These are phyloP conservation scores for Pangasianodon hypophthalmus DNA, from an alignment of 2,113 vertebrate species.

Conservation along the genomic window DNA sequence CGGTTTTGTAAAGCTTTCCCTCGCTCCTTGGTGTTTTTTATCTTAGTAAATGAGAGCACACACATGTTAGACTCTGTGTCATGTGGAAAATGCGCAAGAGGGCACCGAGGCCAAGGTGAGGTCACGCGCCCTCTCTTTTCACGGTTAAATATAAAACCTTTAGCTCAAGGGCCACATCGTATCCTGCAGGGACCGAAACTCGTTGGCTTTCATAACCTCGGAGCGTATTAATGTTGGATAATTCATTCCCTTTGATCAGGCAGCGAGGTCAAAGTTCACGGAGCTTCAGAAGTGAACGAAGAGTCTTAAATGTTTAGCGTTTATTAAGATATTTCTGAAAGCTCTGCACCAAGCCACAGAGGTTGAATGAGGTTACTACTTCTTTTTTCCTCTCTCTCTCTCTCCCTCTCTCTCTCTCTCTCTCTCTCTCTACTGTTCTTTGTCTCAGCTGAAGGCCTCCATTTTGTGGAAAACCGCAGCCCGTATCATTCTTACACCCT, in stretches of 20 bases:
- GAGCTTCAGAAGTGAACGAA: background rate
- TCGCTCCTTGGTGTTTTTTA: background rate
- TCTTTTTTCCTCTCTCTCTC: background rate
- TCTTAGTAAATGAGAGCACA: background rate
- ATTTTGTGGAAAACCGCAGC: constrained; percentile 58
- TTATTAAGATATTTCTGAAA: constrained; percentile 27
- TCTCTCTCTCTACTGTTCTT: constrained; percentile 46
- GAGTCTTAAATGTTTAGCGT: constrained; percentile 10
- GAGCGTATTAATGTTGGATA: constrained; percentile 14
- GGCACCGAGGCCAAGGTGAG: constrained; percentile 42
- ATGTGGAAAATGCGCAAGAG: constrained; percentile 33
- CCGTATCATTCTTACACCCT: constrained; percentile 55
- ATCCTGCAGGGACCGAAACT: constrained; percentile 21
- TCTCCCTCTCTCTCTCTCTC: background rate
- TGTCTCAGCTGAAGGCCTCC: constrained; percentile 53
- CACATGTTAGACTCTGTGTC: background rate
- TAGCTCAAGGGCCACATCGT: constrained; percentile 24
- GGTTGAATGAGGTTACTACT: constrained; percentile 37
- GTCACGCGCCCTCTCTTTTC: constrained; percentile 37
- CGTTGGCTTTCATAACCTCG: constrained; percentile 12
- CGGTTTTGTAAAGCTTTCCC: background rate
- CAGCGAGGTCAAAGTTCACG: constrained; percentile 39
- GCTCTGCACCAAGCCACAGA: constrained; percentile 34
- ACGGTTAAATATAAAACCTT: constrained; percentile 45
- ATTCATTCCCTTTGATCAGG: constrained; percentile 39